A percentile compares a stretch with the other conserved stretches of the same genome.
Evolutionary conservation across 2,797 vertebrate genomes (phyloP).

Genomic region (Sarcoramphus papa): DNA sequence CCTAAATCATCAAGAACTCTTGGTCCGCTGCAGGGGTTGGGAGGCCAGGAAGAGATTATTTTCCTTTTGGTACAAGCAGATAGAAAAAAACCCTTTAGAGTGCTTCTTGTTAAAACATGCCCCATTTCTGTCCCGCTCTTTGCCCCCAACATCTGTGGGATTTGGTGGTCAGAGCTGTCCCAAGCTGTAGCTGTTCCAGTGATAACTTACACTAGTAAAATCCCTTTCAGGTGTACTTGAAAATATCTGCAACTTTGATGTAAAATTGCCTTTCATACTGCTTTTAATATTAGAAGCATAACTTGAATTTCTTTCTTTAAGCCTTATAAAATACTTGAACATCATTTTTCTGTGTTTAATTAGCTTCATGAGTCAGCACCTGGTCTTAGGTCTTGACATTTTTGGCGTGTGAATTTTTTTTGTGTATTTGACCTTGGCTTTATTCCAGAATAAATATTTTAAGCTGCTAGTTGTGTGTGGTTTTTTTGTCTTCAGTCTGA

Average conservation of each 20-base stretch:
- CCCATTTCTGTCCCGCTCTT: background rate
- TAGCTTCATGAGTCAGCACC: conserved; percentile 11
- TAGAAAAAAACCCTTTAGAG: background rate
- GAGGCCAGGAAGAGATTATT: background rate
- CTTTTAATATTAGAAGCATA: background rate
- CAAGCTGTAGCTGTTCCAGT: background rate
- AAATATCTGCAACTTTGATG: background rate
- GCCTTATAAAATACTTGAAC: background rate
- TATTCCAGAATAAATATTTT: conserved; percentile 55
- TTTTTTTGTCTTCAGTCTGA: conserved; percentile 26
- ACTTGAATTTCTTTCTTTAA: background rate
- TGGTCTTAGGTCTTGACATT: conserved; percentile 9
- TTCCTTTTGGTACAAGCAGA: background rate
- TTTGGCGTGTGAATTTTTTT: background rate
- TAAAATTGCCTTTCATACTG: background rate
- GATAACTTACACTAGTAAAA: background rate
- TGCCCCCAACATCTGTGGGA: background rate
- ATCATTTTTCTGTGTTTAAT: conserved; percentile 15
- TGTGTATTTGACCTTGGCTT: conserved; percentile 36
- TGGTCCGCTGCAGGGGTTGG: background rate
- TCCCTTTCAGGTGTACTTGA: background rate
- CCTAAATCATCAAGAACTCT: background rate
- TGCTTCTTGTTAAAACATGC: background rate
- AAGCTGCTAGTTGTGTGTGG: background rate
- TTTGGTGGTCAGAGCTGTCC: background rate